Conservation (phyloP, 2,113 vertebrate genomes). For the Malurus melanocephalus region DNA sequence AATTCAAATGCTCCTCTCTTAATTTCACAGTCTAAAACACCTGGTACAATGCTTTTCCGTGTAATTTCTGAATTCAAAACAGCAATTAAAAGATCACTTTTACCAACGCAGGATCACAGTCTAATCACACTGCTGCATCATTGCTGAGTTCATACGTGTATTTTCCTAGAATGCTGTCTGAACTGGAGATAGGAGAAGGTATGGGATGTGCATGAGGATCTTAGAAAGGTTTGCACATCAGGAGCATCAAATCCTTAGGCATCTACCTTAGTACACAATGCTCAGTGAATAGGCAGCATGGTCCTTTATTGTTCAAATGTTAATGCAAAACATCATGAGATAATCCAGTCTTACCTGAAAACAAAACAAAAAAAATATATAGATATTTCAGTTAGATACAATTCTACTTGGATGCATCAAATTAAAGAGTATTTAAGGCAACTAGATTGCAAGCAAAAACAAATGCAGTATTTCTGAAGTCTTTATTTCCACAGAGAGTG, state of each 20-base stretch:
- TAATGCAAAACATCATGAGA: background rate
- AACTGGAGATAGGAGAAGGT: background rate
- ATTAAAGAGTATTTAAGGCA: background rate
- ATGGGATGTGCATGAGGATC: background rate
- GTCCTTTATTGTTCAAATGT: background rate
- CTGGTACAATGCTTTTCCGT: background rate
- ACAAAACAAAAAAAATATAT: background rate
- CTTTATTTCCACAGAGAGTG: background rate
- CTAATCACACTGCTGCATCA: background rate
- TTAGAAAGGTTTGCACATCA: background rate
- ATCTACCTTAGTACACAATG: background rate
- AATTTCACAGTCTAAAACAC: background rate
- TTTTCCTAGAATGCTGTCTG: background rate
- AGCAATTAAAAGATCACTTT: background rate
- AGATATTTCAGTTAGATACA: background rate
- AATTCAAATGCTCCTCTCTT: background rate
- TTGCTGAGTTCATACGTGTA: background rate
- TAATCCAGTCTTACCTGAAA: conserved; percentile 1
- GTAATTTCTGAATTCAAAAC: background rate
- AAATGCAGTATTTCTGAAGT: background rate
- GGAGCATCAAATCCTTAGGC: background rate
- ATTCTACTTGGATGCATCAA: background rate
- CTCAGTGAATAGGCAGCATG: background rate
- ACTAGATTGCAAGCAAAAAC: background rate
- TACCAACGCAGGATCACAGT: background rate